Conservation (phyloP, 2,888 invertebrate genomes). For the Campopleginae sp. region DNA sequence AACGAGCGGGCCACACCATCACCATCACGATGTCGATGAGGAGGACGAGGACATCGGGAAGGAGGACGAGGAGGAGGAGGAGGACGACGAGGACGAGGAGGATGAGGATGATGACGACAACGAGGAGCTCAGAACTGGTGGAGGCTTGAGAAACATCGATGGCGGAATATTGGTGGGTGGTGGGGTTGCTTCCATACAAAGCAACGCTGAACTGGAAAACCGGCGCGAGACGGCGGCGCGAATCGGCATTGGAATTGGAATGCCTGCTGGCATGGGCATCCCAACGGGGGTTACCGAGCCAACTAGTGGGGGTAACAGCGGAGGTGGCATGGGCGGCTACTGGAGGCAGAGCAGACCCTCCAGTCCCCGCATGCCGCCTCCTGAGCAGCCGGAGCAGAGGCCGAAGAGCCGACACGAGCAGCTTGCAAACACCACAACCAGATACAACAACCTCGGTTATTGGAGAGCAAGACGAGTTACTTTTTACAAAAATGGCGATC, state of each 20-base stretch:
- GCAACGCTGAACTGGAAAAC: slow-evolving; percentile 63
- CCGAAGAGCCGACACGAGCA: slow-evolving; percentile 87
- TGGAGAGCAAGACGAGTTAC: slow-evolving; percentile 95
- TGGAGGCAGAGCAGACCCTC: slow-evolving; percentile 85
- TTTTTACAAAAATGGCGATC: slow-evolving; percentile 97
- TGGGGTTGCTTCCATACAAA: slow-evolving; percentile 70
- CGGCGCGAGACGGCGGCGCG: slow-evolving; percentile 79
- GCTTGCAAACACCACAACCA: slow-evolving; percentile 79
- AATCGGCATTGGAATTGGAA: slow-evolving; percentile 55
- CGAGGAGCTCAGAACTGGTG: slow-evolving; percentile 66
- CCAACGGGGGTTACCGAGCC: slow-evolving; percentile 63
- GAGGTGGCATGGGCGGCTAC: slow-evolving; percentile 85
- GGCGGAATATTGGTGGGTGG: slow-evolving; percentile 72
- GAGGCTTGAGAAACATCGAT: slow-evolving; percentile 56
- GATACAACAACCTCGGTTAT: slow-evolving; percentile 92
- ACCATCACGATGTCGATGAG: slow-evolving; percentile 73
- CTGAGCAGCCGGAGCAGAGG: slow-evolving; percentile 85
- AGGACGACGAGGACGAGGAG: slow-evolving; percentile 70
- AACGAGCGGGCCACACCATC: slow-evolving; percentile 72
- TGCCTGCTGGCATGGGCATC: slow-evolving; percentile 71
- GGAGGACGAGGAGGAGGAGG: slow-evolving; percentile 74
- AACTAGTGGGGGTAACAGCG: slow-evolving; percentile 77
- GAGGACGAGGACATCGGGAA: slow-evolving; percentile 80
- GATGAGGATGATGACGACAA: slow-evolving; percentile 74
- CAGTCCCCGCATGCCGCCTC: slow-evolving; percentile 86